Evolutionary conservation across 2,888 invertebrate species (phyloP).

Genomic region (Eristalis intricaria): DNA sequence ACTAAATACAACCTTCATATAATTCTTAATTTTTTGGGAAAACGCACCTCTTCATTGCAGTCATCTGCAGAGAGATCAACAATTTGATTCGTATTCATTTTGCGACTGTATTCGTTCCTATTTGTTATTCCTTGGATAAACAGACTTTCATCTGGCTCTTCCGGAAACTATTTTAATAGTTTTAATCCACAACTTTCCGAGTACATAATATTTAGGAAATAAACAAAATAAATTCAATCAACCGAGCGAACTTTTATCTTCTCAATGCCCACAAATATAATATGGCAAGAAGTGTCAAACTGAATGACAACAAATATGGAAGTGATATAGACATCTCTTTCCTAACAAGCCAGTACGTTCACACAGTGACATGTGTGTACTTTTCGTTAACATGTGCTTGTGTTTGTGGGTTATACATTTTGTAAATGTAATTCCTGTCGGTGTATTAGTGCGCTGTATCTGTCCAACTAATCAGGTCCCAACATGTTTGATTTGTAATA

Average conservation of each 20-base stretch:
- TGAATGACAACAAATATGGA: background rate
- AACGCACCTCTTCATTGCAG: conserved; percentile 9
- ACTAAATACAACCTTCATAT: background rate
- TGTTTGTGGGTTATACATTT: background rate
- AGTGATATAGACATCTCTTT: background rate
- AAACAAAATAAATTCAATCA: background rate
- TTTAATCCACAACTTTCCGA: background rate
- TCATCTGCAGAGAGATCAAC: conserved; percentile 10
- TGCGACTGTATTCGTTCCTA: background rate
- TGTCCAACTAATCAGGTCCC: background rate
- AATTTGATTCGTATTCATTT: background rate
- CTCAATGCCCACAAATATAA: background rate
- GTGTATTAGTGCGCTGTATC: too few relatives aligned
- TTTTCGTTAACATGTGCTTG: background rate
- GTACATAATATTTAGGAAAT: background rate
- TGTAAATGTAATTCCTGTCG: background rate
- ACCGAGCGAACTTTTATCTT: background rate
- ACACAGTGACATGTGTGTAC: background rate
- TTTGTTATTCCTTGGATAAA: background rate
- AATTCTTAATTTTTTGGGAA: background rate
- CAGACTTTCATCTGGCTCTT: background rate
- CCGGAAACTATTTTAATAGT: background rate
- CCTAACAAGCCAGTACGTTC: background rate
- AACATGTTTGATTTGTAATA: background rate
- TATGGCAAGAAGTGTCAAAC: background rate